Base-by-base conservation (phyloP, 2,888 invertebrate species). In the Lasioglossum zephyrum region DNA sequence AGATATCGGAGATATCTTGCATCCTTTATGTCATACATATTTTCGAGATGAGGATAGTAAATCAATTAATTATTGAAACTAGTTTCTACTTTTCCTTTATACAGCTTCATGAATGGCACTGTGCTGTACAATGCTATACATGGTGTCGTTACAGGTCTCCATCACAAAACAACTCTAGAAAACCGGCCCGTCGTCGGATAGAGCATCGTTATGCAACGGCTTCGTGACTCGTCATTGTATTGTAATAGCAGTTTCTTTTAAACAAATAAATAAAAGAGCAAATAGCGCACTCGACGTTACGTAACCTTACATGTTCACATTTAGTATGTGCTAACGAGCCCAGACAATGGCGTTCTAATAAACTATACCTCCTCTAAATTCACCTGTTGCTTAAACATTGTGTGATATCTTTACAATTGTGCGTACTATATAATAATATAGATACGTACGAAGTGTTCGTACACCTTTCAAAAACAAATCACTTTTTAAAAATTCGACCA, bases 221-320 rank as follows among this genome's bases (percentile, higher is more conserved):
- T 41, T 73, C 66, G 73, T 79, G 74, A 75, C 82, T 79, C 44
- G 79, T 70, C 70, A 79, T 72, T 44, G 47, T 72, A 36, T 66
- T 66, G 31, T 66, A 36, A 66, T 36, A 36, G 22, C 0, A 18
- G 36, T 66, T 66, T 9, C 36, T 66, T 66, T 22, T 31, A 36
- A 66, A 66, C 36, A 66, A 66, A 66, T 66, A 31, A 66, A 66
- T 36, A 66, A 22, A 66, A 36, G 66, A 36, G 22, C 66, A 66
- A 66, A 66, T 31, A 66, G 22, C 36, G 66, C 22, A 9, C 18
- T 36, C 22, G 36, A 4, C 18, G 18, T 66, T 36, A 66, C 36
- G 66, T 36, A 36, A 66, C 36, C 31, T 8, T 66, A 18, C 66
- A 8, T 9, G 66, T 36, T 66, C 66, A 9, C 36, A 66, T 66